phyloP scores from a whole-genome alignment of 2,113 vertebrate species.

The Ciconia stormi region DNA sequence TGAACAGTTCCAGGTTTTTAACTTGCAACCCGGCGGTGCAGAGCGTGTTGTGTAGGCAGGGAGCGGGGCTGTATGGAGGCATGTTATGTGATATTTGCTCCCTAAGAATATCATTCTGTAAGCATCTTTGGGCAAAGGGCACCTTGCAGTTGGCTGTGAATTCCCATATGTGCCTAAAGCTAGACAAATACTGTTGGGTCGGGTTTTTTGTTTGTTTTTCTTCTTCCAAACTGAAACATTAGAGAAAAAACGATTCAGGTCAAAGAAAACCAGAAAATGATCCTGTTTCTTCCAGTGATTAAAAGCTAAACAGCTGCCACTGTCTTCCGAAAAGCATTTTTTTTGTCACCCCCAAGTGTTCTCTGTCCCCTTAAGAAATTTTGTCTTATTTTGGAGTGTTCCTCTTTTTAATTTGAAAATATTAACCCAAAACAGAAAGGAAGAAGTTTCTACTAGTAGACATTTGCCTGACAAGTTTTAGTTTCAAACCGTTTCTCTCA shows the following conservation, averaged over 20 bases:
- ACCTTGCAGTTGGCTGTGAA: neutral
- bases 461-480: neutral
- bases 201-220: neutral
- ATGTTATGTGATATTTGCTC: neutral
- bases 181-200: neutral
- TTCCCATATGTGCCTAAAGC: neutral
- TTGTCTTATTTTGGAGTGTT: neutral
- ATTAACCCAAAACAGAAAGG: neutral
- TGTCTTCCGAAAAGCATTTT: neutral
- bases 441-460: neutral
- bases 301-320: neutral
- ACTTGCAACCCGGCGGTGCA: neutral
- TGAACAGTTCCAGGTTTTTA: neutral
- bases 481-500: neutral
- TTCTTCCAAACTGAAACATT: neutral
- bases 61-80: fast-evolving
- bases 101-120: neutral
- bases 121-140: neutral
- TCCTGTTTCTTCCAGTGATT: neutral
- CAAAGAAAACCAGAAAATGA: neutral
- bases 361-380: neutral
- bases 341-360: neutral
- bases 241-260: neutral
- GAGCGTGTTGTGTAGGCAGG: neutral
- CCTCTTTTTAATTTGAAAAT: neutral